A percentile compares a stretch with the other conserved stretches of the same genome.
Conservation (phyloP, 2,888 invertebrate species). For the Melanchra persicariae region DNA sequence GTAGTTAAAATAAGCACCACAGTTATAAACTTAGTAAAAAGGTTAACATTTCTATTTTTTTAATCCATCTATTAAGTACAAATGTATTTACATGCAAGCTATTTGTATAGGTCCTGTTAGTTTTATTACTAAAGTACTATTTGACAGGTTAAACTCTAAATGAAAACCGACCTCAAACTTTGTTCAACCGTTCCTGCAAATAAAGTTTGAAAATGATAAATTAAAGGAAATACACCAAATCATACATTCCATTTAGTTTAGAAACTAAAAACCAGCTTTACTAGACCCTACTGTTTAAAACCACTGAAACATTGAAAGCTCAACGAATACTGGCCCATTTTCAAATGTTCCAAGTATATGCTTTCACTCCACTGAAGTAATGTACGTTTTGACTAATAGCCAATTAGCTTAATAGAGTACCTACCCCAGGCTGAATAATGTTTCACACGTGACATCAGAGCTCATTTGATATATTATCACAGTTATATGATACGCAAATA, state of each 20-base stretch:
- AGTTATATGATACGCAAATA: constrained; percentile 21
- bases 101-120: too few species aligned
- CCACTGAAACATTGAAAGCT: background rate
- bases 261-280: background rate
- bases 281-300: background rate
- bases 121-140: too few species aligned
- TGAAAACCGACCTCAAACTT: background rate
- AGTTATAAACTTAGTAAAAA: background rate
- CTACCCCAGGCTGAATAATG: constrained; percentile 44
- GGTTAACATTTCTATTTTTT: background rate
- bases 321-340: background rate
- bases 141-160: too few species aligned
- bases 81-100: background rate
- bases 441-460: constrained; percentile 40
- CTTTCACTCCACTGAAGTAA: constrained; percentile 30
- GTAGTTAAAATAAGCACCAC: background rate
- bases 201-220: background rate
- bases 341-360: constrained; percentile 24
- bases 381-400: constrained; percentile 62
- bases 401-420: constrained; percentile 63
- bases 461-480: constrained; percentile 42
- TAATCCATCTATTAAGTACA: background rate
- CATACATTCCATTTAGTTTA: constrained; percentile 7
- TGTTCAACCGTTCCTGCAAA: background rate
- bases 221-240: constrained; percentile 9